These are phyloP conservation scores for Pangasius macronema DNA, from an alignment of 2,797 vertebrate species.

Conservation along the genomic window DNA sequence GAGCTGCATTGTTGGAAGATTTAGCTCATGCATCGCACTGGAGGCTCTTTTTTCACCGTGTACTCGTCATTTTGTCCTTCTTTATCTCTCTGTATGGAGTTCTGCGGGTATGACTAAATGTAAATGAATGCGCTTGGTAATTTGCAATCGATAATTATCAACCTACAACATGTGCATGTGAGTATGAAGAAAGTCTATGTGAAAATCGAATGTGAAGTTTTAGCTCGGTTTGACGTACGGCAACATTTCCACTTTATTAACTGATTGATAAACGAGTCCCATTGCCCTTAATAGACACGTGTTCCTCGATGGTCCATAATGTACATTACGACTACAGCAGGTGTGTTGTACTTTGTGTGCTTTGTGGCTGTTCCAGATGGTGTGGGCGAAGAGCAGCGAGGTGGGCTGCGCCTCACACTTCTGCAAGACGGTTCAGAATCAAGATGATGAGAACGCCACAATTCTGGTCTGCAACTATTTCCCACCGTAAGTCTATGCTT, in stretches of 20 bases:
- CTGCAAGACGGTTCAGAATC: conserved; percentile 64
- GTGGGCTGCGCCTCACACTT: conserved; percentile 71
- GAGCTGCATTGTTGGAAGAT: background rate
- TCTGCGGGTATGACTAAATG: background rate
- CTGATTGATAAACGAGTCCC: background rate
- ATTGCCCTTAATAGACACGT: background rate
- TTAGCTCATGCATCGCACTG: background rate
- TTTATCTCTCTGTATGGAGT: background rate
- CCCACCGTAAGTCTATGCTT: conserved; percentile 66
- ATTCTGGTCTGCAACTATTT: conserved; percentile 76
- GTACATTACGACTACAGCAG: background rate
- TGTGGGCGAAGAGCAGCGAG: conserved; percentile 69
- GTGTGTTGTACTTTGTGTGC: background rate
- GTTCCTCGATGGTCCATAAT: background rate
- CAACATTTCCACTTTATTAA: background rate
- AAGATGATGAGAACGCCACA: conserved; percentile 49
- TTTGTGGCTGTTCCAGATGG: conserved; percentile 69
- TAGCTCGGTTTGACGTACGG: background rate
- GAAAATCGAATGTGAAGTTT: background rate
- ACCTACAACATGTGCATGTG: background rate
- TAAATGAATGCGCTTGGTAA: background rate
- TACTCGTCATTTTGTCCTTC: background rate
- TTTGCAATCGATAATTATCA: background rate
- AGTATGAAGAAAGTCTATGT: background rate
- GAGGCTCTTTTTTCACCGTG: background rate